These are phyloP conservation scores for Pteria penguin DNA, from an alignment of 2,888 invertebrate genomes.

Conservation along the genomic window DNA sequence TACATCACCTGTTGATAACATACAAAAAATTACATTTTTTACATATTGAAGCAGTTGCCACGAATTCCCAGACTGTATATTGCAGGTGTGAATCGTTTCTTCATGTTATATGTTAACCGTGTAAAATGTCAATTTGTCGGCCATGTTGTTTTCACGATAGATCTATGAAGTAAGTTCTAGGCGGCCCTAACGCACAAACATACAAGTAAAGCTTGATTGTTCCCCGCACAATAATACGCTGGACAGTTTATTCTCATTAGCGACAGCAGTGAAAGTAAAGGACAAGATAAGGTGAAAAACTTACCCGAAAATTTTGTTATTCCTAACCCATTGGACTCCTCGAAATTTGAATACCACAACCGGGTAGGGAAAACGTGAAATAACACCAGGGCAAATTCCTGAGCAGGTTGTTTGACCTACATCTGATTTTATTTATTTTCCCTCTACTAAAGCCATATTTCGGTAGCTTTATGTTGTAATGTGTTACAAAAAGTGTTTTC, in stretches of 20 bases:
- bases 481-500: too few species aligned
- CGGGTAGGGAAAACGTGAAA: slow-evolving; percentile 26
- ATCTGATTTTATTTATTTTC: too few species aligned
- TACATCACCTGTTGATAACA: neutral
- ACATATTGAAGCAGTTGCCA: too few species aligned
- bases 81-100: too few species aligned
- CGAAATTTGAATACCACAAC: slow-evolving; percentile 37
- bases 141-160: slow-evolving; percentile 40
- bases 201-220: neutral
- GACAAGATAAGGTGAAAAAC: slow-evolving; percentile 37
- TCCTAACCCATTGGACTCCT: slow-evolving; percentile 34
- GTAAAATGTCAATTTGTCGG: slow-evolving; percentile 30
- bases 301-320: slow-evolving; percentile 38
- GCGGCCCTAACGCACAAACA: neutral
- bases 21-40: too few species aligned
- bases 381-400: slow-evolving; percentile 33
- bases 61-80: too few species aligned
- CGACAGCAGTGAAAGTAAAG: too few species aligned
- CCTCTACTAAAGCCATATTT: too few species aligned
- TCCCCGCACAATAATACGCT: neutral
- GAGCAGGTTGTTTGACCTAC: slow-evolving; percentile 43
- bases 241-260: too few species aligned
- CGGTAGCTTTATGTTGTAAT: too few species aligned
- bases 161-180: neutral
- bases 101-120: slow-evolving; percentile 4